Evolutionary conservation across 2,888 invertebrate species (phyloP), one percentile per base, ranked within the genome.

Genomic region (Tenthredo amoena): DNA sequence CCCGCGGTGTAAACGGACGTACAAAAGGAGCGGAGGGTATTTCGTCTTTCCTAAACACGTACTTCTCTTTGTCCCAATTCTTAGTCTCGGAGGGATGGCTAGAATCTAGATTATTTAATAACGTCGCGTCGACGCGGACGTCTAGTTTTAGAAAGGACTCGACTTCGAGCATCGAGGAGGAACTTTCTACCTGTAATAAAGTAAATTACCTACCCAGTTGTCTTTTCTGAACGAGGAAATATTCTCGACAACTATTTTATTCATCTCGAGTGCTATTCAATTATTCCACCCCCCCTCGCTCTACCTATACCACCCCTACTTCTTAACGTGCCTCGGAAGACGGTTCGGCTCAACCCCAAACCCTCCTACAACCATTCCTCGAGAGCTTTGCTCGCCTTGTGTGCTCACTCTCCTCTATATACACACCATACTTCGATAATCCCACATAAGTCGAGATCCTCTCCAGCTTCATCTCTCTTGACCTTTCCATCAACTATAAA

Each of bases 251-350:
- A 82, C 72, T 82, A 47, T 82, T 82, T 81, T 85, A 85, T 85
- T 81, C 71, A 55, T 81, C 71, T 81, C 50, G 50, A 85, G 85
- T 85, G 81, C 81, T 85, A 82, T 85, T 85, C 85, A 82, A 85
- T 85, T 85, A 85, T 85, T 85, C 85, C 82, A 71, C 21, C 68
- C 82, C 68, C 82, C 81, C 82, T 31, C 65, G 37, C 47, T 31
- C 65, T 26, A 26, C 37, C 62, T 26, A n/a, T 18, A 21, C 34
- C 31, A n/a, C 40, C 43, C 55, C 50, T 31, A n/a, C 85, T 74
- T 50, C 74, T 74, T 76, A 50, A 21, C 77, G 34, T 84, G 40
- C 85, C 31, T 82, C 65, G 77, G 55, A 76, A 82, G 43, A 72
- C 68, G 58, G 85, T 18, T 40, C 65, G 21, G n/a, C 58, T 43